These are phyloP conservation scores for Lasioglossum figueresi DNA, from an alignment of 2,888 invertebrate species.

Conservation along the genomic window DNA sequence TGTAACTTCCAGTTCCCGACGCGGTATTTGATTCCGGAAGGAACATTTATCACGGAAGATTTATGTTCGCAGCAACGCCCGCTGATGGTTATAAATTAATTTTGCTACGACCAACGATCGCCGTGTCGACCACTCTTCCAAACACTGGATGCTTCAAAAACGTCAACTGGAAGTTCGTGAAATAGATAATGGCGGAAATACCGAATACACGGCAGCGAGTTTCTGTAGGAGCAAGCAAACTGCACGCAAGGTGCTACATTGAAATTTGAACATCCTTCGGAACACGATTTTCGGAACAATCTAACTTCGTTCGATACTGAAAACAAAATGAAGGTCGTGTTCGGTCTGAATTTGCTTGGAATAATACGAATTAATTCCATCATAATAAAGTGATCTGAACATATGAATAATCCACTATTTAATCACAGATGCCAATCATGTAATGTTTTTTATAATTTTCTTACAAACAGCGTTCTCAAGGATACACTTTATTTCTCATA, in stretches of 20 bases:
- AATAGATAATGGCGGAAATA: neutral
- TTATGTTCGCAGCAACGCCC: constrained; percentile 41
- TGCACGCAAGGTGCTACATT: neutral
- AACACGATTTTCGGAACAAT: neutral
- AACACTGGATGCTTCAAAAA: constrained; percentile 17
- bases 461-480: too few species aligned
- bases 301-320: neutral
- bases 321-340: neutral
- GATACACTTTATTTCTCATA: too few species aligned
- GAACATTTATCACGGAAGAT: constrained; percentile 57
- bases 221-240: neutral
- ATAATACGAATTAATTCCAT: too few species aligned
- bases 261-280: neutral
- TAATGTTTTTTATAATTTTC: too few species aligned
- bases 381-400: too few species aligned
- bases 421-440: neutral
- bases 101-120: constrained; percentile 29
- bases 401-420: neutral
- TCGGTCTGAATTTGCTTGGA: neutral
- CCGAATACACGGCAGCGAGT: neutral
- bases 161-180: neutral
- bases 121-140: neutral
- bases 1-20: constrained; percentile 42
- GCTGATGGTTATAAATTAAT: constrained; percentile 61
- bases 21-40: constrained; percentile 47